These are phyloP conservation scores for Drosophila kuntzei DNA, from an alignment of 2,888 invertebrate genomes.

Conservation along the genomic window DNA sequence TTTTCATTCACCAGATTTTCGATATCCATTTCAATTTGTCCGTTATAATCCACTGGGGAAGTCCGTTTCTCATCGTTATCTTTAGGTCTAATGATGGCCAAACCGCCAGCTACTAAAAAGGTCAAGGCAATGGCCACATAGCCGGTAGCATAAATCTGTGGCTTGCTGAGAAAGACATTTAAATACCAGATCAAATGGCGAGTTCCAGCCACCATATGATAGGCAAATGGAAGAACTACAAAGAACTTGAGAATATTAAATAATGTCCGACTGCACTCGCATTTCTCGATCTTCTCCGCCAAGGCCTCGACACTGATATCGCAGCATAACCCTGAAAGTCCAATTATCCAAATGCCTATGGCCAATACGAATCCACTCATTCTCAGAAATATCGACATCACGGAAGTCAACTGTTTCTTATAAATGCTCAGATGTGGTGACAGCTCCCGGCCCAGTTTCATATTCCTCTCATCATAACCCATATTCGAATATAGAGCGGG, in stretches of 20 bases:
- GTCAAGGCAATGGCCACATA: slow-evolving; percentile 51
- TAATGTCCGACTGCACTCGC: slow-evolving; percentile 9
- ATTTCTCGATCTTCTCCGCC: slow-evolving; percentile 32
- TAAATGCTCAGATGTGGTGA: slow-evolving; percentile 64
- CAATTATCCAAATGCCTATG: slow-evolving; percentile 51
- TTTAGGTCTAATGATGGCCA: slow-evolving; percentile 14
- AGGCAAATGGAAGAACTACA: slow-evolving; percentile 57
- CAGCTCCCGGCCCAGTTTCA: slow-evolving; percentile 40
- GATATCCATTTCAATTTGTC: background rate
- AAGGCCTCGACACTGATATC: slow-evolving; percentile 40
- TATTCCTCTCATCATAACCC: slow-evolving; percentile 53
- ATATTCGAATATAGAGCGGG: slow-evolving; percentile 10
- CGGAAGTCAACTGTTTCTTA: slow-evolving; percentile 58
- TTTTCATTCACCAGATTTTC: background rate
- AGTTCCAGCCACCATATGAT: slow-evolving; percentile 55
- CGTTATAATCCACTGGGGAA: background rate
- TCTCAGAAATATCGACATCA: slow-evolving; percentile 58
- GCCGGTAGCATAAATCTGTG: slow-evolving; percentile 59
- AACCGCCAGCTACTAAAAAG: slow-evolving; percentile 30
- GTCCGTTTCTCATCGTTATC: background rate
- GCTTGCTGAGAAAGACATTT: slow-evolving; percentile 55
- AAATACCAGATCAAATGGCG: slow-evolving; percentile 64
- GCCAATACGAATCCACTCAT: slow-evolving; percentile 47
- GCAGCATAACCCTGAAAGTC: slow-evolving; percentile 35
- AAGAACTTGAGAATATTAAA: slow-evolving; percentile 37